phyloP scores from a whole-genome alignment of 2,888 invertebrate species.

The Eurytoma adleriae region DNA sequence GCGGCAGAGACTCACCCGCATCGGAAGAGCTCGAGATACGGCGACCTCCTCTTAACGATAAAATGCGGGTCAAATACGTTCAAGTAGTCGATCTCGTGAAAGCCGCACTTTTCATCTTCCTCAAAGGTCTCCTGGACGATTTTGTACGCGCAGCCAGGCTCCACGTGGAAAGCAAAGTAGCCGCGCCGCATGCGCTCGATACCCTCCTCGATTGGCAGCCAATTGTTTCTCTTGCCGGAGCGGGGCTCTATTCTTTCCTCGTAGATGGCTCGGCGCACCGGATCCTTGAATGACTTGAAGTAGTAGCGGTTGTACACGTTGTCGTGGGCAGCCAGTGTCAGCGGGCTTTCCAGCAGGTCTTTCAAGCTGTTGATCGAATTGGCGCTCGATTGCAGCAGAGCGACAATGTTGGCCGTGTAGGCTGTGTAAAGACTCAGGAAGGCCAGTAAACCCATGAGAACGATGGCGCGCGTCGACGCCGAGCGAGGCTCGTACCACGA shows the following conservation, averaged over 20 bases:
- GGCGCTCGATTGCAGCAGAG: constrained; percentile 85
- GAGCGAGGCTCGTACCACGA: constrained; percentile 72
- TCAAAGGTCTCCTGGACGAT: constrained; percentile 82
- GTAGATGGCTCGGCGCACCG: constrained; percentile 81
- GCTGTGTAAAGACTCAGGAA: constrained; percentile 85
- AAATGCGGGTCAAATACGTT: constrained; percentile 69
- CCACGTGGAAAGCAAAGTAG: constrained; percentile 84
- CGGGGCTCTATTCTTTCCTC: constrained; percentile 80
- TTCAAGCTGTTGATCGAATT: constrained; percentile 81
- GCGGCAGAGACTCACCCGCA: constrained; percentile 61
- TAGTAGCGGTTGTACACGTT: constrained; percentile 83
- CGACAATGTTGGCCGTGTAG: constrained; percentile 87
- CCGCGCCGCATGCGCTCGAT: constrained; percentile 80
- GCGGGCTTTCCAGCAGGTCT: constrained; percentile 82
- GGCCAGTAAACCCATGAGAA: constrained; percentile 81
- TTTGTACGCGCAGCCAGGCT: constrained; percentile 82
- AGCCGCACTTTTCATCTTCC: constrained; percentile 84
- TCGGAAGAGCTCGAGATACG: constrained; percentile 74
- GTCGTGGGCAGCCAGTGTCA: constrained; percentile 83
- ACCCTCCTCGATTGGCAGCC: constrained; percentile 81
- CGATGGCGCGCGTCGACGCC: constrained; percentile 79
- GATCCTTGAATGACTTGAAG: constrained; percentile 79
- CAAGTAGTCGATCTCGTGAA: constrained; percentile 80
- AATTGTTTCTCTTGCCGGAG: constrained; percentile 69
- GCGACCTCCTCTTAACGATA: constrained; percentile 69